A percentile compares a stretch with the other conserved stretches of the same genome.
These are phyloP conservation scores for Sarcophaga variegata DNA, from an alignment of 2,888 invertebrate genomes.

Conservation along the genomic window DNA sequence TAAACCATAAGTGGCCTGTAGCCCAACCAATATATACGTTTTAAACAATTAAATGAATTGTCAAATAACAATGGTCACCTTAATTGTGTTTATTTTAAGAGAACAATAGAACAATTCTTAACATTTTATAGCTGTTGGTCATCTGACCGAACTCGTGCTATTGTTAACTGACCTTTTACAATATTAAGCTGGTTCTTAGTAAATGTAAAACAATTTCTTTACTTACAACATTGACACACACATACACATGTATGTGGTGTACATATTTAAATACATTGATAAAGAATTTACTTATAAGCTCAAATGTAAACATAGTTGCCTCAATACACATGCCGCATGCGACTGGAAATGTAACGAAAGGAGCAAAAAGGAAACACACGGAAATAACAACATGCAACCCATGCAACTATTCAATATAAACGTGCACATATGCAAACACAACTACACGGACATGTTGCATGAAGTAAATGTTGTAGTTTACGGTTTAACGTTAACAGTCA, in stretches of 20 bases:
- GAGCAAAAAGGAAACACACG: conserved; percentile 47
- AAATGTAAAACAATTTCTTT: conserved; percentile 35
- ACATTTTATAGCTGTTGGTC: conserved; percentile 45
- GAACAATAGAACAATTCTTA: conserved; percentile 45
- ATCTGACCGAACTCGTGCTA: conserved; percentile 29
- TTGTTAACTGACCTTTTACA: conserved; percentile 61
- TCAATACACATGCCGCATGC: not conserved
- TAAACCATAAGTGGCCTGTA: too few species aligned
- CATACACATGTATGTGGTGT: not conserved
- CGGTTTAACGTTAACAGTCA: not conserved
- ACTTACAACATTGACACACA: not conserved
- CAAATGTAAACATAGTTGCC: not conserved
- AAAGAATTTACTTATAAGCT: conserved; percentile 20
- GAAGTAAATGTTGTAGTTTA: not conserved
- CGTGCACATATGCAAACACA: not conserved
- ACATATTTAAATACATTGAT: conserved; percentile 17
- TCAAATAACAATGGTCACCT: conserved; percentile 20
- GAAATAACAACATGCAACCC: conserved; percentile 23
- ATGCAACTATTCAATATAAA: conserved; percentile 32
- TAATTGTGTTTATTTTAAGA: not conserved
- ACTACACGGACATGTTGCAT: not conserved
- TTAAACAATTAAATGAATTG: not conserved
- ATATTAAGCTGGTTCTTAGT: conserved; percentile 49
- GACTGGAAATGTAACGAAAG: conserved; percentile 9
- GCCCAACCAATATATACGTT: not conserved